phyloP scores from a whole-genome alignment of 2,888 invertebrate species.

The Dastarcus helophoroides region DNA sequence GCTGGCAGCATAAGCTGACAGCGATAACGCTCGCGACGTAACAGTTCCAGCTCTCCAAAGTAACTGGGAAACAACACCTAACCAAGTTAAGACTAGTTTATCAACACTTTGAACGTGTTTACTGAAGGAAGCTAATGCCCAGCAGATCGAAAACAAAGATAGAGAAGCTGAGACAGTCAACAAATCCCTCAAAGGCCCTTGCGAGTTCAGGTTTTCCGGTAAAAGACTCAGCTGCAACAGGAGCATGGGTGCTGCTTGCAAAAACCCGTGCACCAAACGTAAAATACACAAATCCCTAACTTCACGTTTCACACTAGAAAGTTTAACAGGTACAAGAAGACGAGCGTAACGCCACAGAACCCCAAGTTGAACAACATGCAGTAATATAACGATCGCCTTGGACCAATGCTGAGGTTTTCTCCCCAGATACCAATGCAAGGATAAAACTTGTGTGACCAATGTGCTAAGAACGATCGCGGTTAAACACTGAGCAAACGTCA shows the following conservation, averaged over 20 bases:
- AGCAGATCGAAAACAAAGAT: slow-evolving; percentile 76
- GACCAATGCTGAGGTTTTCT: slow-evolving; percentile 39
- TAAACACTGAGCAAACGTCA: slow-evolving; percentile 57
- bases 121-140: slow-evolving; percentile 84
- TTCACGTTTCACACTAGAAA: slow-evolving; percentile 74
- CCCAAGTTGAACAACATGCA: slow-evolving; percentile 59
- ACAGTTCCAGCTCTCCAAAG: slow-evolving; percentile 77
- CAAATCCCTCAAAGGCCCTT: slow-evolving; percentile 56
- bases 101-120: slow-evolving; percentile 82
- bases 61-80: slow-evolving; percentile 44
- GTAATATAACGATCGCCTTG: slow-evolving; percentile 42
- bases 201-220: slow-evolving; percentile 21
- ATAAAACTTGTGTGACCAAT: slow-evolving; percentile 63
- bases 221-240: slow-evolving; percentile 70
- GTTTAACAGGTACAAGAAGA: slow-evolving; percentile 71
- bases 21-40: slow-evolving; percentile 66
- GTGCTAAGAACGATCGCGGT: slow-evolving; percentile 61
- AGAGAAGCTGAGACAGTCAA: slow-evolving; percentile 71
- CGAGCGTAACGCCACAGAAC: slow-evolving; percentile 75
- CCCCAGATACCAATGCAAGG: slow-evolving; percentile 61
- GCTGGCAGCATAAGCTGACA: slow-evolving; percentile 65
- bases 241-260: slow-evolving; percentile 81
- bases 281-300: slow-evolving; percentile 64
- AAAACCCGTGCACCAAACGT: slow-evolving; percentile 74
- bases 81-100: slow-evolving; percentile 50